Percentiles rank a stretch among this genome's conserved stretches.
phyloP scores from a whole-genome alignment of 1,140 invertebrate species.

The Bradynema listronoti region DNA sequence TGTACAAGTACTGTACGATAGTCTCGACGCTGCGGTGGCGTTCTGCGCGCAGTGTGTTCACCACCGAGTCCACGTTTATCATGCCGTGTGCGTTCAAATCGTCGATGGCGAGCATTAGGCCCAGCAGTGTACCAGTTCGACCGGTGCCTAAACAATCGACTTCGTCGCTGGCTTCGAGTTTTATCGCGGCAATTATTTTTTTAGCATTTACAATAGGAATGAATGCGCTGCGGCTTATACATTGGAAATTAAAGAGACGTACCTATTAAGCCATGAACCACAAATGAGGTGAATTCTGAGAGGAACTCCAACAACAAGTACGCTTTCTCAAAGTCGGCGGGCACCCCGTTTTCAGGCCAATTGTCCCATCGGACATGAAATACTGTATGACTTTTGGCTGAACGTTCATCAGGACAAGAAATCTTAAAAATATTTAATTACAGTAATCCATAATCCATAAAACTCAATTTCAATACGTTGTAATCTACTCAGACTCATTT shows the following conservation, averaged over 20 bases:
- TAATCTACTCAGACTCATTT: too few relatives aligned
- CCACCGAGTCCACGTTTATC: constrained; percentile 21
- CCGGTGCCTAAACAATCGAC: constrained; percentile 42
- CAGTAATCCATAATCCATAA: too few relatives aligned
- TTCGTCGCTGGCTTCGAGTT: too few relatives aligned
- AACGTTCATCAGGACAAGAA: too few relatives aligned
- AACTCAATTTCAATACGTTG: too few relatives aligned
- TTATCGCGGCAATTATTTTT: too few relatives aligned
- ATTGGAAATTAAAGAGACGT: too few relatives aligned
- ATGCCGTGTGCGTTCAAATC: constrained; percentile 19
- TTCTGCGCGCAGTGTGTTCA: constrained; percentile 32
- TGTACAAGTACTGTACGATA: not conserved
- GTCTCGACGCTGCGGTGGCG: constrained; percentile 42
- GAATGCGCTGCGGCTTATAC: too few relatives aligned
- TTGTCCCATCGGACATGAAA: constrained; percentile 25
- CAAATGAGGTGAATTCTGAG: constrained; percentile 4
- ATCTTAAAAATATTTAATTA: too few relatives aligned
- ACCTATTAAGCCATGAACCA: constrained; percentile 44
- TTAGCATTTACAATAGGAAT: too few relatives aligned
- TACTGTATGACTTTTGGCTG: too few relatives aligned
- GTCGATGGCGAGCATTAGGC: constrained; percentile 27
- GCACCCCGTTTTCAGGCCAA: constrained; percentile 41
- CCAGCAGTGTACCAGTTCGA: constrained; percentile 39
- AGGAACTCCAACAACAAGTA: constrained; percentile 30
- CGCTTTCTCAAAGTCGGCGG: constrained; percentile 11